Evolutionary conservation across 2,888 invertebrate species (phyloP).

Genomic region (Sarcophaga subvicina): DNA sequence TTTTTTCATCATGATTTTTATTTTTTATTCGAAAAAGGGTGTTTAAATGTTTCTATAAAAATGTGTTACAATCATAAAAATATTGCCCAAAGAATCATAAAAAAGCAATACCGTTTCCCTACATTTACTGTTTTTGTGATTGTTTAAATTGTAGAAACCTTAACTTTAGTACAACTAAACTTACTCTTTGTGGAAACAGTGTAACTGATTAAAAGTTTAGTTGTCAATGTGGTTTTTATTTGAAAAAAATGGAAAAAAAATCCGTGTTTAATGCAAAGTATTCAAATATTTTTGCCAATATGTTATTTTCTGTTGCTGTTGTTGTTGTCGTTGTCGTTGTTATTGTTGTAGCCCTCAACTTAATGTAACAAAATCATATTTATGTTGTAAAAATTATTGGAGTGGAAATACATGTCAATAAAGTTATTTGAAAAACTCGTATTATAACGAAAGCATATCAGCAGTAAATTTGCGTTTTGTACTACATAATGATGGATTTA

Average conservation of each 20-base stretch:
- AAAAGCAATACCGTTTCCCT: too few relatives aligned
- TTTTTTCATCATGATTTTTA: not conserved
- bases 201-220: slow-evolving; percentile 6
- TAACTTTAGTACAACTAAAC: not conserved
- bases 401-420: slow-evolving; percentile 54
- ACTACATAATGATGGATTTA: slow-evolving; percentile 21
- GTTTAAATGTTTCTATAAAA: slow-evolving; percentile 27
- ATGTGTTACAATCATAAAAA: slow-evolving; percentile 25
- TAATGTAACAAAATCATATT: slow-evolving; percentile 48
- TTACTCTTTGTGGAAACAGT: not conserved
- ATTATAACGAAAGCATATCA: not conserved
- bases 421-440: not conserved
- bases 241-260: not conserved
- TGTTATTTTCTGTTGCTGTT: not conserved
- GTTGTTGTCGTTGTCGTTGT: not conserved
- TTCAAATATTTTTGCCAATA: slow-evolving; percentile 27
- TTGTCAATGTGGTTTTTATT: slow-evolving; percentile 18
- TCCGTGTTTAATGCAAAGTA: not conserved
- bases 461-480: not conserved
- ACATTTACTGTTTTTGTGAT: too few relatives aligned
- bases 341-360: slow-evolving; percentile 22
- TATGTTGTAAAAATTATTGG: slow-evolving; percentile 54
- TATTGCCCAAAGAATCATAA: not conserved
- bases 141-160: too few relatives aligned
- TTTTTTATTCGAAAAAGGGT: not conserved